Conservation (phyloP, 2,888 invertebrate genomes). For the Stratiomys singularior region DNA sequence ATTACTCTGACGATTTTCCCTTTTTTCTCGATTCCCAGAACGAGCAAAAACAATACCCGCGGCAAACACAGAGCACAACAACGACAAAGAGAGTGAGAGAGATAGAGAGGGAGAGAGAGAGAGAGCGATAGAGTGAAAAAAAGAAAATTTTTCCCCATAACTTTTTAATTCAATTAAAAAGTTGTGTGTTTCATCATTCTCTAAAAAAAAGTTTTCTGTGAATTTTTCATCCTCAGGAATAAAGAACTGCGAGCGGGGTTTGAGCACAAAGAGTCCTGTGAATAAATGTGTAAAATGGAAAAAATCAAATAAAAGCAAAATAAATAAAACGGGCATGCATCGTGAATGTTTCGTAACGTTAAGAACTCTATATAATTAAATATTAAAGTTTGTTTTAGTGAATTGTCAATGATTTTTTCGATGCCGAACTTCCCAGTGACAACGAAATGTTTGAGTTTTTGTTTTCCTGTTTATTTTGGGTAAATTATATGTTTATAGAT, state of each 20-base stretch:
- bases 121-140: neutral
- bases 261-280: too few species aligned
- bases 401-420: too few species aligned
- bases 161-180: slow-evolving; percentile 44
- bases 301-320: neutral
- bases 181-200: slow-evolving; percentile 31
- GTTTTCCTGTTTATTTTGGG: neutral
- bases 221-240: neutral
- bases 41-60: neutral
- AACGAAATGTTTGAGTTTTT: neutral
- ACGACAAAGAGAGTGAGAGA: neutral
- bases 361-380: neutral
- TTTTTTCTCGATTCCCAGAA: neutral
- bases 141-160: slow-evolving; percentile 24
- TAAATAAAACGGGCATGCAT: too few species aligned
- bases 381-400: neutral
- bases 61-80: neutral
- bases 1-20: neutral
- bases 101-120: too few species aligned
- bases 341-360: neutral
- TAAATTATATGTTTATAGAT: neutral
- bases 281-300: neutral
- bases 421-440: too few species aligned
- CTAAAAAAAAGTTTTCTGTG: slow-evolving; percentile 15
- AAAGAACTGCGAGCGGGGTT: too few species aligned